These are phyloP conservation scores for Odontesthes bonariensis DNA, from an alignment of 2,113 vertebrate genomes.

Conservation along the genomic window DNA sequence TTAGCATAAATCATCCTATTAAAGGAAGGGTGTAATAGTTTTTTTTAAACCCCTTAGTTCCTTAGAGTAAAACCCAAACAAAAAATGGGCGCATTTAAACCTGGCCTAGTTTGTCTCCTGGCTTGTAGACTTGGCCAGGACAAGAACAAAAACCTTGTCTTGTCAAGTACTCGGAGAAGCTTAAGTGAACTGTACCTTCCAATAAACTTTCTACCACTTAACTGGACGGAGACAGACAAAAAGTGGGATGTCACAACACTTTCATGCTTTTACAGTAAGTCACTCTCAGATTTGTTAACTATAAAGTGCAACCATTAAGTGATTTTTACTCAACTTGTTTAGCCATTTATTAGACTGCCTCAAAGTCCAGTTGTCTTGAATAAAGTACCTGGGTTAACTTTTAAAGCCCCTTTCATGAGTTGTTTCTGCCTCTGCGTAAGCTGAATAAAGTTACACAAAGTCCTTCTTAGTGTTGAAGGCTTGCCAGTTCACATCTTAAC, in stretches of 20 bases:
- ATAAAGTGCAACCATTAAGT: slow-evolving; percentile 39
- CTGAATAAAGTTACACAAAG: slow-evolving; percentile 40
- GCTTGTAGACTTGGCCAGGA: background rate
- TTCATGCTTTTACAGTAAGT: slow-evolving; percentile 10
- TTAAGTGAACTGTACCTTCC: slow-evolving; percentile 26
- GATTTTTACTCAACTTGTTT: background rate
- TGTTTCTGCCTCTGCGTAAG: background rate
- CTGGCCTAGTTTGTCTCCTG: slow-evolving; percentile 19
- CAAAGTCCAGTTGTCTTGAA: background rate
- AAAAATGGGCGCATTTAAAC: slow-evolving; percentile 12
- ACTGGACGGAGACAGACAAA: slow-evolving; percentile 26
- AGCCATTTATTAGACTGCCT: background rate
- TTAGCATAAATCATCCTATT: slow-evolving; percentile 12
- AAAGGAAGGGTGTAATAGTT: background rate
- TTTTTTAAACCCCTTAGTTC: slow-evolving; percentile 1
- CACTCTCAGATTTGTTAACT: slow-evolving; percentile 6
- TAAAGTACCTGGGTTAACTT: background rate
- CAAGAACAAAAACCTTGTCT: slow-evolving; percentile 44
- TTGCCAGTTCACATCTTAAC: background rate
- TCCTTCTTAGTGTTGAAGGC: background rate
- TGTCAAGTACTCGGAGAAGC: slow-evolving; percentile 15
- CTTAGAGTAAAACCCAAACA: slow-evolving; percentile 9
- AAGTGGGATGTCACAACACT: slow-evolving; percentile 2
- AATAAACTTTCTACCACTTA: slow-evolving; percentile 46
- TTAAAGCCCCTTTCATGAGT: slow-evolving; percentile 15